Conservation (phyloP, 2,888 invertebrate genomes). For the Biston betularia region DNA sequence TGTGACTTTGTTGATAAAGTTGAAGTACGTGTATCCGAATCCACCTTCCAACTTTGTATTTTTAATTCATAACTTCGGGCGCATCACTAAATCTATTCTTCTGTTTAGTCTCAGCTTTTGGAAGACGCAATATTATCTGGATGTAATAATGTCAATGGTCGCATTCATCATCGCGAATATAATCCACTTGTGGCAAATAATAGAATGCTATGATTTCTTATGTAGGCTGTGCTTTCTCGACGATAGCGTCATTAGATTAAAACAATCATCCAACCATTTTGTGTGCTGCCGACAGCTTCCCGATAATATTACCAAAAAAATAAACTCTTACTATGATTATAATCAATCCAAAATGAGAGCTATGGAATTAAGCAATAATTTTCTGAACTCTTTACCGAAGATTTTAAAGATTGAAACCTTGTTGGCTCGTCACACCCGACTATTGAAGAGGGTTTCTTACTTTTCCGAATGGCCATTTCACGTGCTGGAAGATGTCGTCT, state of each 20-base stretch:
- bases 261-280: constrained; percentile 38
- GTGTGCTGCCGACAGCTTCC: constrained; percentile 45
- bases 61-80: constrained; percentile 44
- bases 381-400: constrained; percentile 45
- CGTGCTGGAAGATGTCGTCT: constrained; percentile 44
- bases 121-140: constrained; percentile 35
- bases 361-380: constrained; percentile 44
- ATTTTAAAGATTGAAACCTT: constrained; percentile 49
- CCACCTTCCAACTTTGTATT: constrained; percentile 14
- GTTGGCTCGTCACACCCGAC: constrained; percentile 37
- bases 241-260: constrained; percentile 34
- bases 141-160: constrained; percentile 47
- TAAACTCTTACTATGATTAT: constrained; percentile 46
- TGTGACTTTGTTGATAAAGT: constrained; percentile 19
- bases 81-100: constrained; percentile 51
- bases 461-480: constrained; percentile 53
- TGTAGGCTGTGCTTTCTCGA: constrained; percentile 40
- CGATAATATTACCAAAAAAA: constrained; percentile 45
- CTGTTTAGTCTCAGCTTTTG: constrained; percentile 49
- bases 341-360: constrained; percentile 39
- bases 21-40: constrained; percentile 15
- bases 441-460: constrained; percentile 49
- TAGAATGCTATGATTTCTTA: constrained; percentile 50
- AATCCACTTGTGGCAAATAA: constrained; percentile 54
- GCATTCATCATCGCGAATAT: constrained; percentile 46